phyloP scores from a whole-genome alignment of 1,140 invertebrate species.

The Bemisia tabaci region DNA sequence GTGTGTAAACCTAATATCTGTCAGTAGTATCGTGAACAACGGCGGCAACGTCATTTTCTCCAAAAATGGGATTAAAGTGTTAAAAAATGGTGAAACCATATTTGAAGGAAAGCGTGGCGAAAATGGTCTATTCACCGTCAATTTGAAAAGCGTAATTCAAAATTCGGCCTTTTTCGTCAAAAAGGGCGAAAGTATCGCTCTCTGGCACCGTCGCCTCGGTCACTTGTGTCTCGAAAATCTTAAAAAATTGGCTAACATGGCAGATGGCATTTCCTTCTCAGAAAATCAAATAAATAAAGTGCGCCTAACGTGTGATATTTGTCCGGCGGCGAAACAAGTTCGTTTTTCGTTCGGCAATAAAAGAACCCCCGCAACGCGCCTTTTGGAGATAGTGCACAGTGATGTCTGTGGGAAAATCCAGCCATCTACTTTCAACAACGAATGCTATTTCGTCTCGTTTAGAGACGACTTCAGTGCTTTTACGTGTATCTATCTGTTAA shows the following conservation, averaged over 20 bases:
- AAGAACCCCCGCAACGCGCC: conserved; percentile 1
- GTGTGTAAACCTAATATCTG: conserved; percentile 7
- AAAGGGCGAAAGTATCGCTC: too few relatives aligned
- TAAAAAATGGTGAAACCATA: background rate
- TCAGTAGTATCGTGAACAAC: background rate
- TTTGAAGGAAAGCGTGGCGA: background rate
- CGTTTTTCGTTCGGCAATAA: background rate
- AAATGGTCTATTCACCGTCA: background rate
- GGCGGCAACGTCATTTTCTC: conserved; percentile 4
- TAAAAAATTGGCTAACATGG: background rate
- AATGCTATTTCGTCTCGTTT: conserved; percentile 11
- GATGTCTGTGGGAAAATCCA: conserved; percentile 9
- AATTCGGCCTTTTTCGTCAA: too few relatives aligned
- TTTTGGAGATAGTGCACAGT: conserved; percentile 14
- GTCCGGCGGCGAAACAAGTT: conserved; percentile 7
- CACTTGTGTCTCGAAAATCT: conserved; percentile 4
- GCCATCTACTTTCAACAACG: conserved; percentile 2
- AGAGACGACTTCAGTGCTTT: conserved; percentile 14
- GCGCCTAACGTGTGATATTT: background rate
- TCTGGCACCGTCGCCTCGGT: conserved; percentile 6
- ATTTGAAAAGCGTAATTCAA: background rate
- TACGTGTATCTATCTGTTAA: conserved; percentile 8
- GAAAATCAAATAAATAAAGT: background rate
- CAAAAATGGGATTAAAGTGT: background rate
- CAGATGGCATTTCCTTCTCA: background rate